Conservation (phyloP, 1,140 invertebrate species). For the Calephelis virginiensis region DNA sequence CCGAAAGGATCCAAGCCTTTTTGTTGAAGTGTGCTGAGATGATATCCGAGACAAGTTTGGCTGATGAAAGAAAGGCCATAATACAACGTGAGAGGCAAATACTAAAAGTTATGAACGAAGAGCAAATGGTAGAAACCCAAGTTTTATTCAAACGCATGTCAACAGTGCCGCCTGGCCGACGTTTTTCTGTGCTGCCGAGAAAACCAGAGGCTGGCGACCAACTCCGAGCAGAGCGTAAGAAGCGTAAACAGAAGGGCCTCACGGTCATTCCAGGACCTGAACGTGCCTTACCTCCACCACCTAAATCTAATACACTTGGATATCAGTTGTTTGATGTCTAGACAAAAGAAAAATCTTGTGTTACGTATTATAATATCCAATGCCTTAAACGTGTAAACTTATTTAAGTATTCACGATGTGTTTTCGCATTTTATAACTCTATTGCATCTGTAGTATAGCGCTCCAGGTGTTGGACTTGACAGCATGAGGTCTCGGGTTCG, state of each 20-base stretch:
- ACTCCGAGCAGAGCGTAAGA: conserved; percentile 41
- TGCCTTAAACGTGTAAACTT: too few species aligned
- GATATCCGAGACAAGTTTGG: conserved; percentile 47
- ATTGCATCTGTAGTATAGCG: too few species aligned
- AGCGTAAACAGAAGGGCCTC: conserved; percentile 49
- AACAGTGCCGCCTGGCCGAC: conserved; percentile 53
- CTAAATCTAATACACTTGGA: conserved; percentile 50
- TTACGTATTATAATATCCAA: too few species aligned
- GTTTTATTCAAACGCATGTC: conserved; percentile 70
- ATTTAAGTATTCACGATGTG: too few species aligned
- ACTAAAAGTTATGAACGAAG: conserved; percentile 53
- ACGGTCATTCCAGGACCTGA: conserved; percentile 61
- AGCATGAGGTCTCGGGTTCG: too few species aligned
- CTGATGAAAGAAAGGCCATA: conserved; percentile 61
- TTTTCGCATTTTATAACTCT: too few species aligned
- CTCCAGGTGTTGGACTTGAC: too few species aligned
- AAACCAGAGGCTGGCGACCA: conserved; percentile 40
- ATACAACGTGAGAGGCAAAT: conserved; percentile 59
- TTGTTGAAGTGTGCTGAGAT: conserved; percentile 61
- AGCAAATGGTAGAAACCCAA: conserved; percentile 45
- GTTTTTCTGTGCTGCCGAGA: conserved; percentile 61
- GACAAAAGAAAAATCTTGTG: neutral
- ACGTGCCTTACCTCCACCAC: conserved; percentile 44
- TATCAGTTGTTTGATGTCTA: conserved; percentile 66
- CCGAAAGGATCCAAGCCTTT: conserved; percentile 60